These are phyloP conservation scores for Oncorhynchus tshawytscha DNA, from an alignment of 2,113 vertebrate genomes.

Conservation along the genomic window DNA sequence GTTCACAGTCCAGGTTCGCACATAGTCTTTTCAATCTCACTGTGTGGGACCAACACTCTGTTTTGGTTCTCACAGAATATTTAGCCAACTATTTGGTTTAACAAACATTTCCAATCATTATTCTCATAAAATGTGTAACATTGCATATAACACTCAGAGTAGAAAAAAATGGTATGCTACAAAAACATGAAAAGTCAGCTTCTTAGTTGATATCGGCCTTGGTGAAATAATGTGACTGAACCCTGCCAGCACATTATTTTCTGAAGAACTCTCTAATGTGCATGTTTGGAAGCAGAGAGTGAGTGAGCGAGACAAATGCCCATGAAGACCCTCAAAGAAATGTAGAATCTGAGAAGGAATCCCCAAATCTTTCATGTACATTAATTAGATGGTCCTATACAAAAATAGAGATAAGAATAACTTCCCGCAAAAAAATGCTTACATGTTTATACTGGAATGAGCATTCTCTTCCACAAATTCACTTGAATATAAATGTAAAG, in stretches of 20 bases:
- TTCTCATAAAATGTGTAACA: neutral
- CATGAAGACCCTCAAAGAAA: no score
- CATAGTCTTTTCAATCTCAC: conserved; percentile 4
- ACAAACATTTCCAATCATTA: neutral
- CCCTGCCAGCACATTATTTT: neutral
- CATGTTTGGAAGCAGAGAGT: no score
- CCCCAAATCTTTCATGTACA: neutral
- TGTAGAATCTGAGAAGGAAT: neutral
- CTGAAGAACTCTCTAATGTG: neutral
- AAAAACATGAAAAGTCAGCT: neutral
- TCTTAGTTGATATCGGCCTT: neutral
- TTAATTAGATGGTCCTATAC: no score
- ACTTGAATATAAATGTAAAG: no score
- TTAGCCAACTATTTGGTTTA: neutral
- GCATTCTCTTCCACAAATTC: no score
- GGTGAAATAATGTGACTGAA: neutral
- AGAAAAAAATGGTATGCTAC: neutral
- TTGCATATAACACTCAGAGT: neutral
- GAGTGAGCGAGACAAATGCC: no score
- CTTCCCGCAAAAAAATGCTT: no score
- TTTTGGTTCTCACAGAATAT: neutral
- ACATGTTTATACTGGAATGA: no score
- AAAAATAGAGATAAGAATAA: no score
- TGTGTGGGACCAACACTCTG: neutral
- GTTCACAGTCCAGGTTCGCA: conserved; percentile 4